A percentile compares a stretch with the other conserved stretches of the same genome.
phyloP scores from a whole-genome alignment of 2,888 invertebrate species.

The Archaeoteleia sp. region DNA sequence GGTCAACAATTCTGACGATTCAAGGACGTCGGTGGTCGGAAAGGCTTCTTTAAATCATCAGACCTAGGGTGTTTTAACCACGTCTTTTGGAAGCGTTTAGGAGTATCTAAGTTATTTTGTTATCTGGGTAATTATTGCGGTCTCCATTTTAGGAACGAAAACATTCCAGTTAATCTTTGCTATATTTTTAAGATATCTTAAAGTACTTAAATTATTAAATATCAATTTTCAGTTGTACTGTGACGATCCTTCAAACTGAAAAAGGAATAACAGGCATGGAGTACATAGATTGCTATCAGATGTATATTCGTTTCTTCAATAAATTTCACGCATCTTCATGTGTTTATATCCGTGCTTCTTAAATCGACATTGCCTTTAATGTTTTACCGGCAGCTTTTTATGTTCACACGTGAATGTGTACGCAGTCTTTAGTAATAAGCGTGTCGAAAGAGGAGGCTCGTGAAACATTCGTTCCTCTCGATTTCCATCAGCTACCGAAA shows the following conservation, averaged over 20 bases:
- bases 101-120: no score
- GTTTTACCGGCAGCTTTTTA: constrained; percentile 50
- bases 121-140: no score
- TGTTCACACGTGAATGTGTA: constrained; percentile 30
- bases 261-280: constrained; percentile 52
- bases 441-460: constrained; percentile 38
- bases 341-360: constrained; percentile 40
- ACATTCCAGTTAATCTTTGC: no score
- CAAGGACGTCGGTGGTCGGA: no score
- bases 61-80: no score
- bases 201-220: not conserved
- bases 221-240: not conserved
- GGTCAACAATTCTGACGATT: no score
- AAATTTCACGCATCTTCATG: constrained; percentile 46
- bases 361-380: constrained; percentile 49
- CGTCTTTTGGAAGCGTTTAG: no score
- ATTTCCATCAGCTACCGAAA: constrained; percentile 47
- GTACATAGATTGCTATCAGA: constrained; percentile 56
- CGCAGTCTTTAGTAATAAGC: constrained; percentile 45
- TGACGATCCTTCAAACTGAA: constrained; percentile 53
- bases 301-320: constrained; percentile 37
- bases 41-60: no score
- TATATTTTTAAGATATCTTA: no score
- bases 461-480: constrained; percentile 42
- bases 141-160: no score